These are phyloP conservation scores for Drosophila phalerata DNA, from an alignment of 2,888 invertebrate species.

Conservation along the genomic window DNA sequence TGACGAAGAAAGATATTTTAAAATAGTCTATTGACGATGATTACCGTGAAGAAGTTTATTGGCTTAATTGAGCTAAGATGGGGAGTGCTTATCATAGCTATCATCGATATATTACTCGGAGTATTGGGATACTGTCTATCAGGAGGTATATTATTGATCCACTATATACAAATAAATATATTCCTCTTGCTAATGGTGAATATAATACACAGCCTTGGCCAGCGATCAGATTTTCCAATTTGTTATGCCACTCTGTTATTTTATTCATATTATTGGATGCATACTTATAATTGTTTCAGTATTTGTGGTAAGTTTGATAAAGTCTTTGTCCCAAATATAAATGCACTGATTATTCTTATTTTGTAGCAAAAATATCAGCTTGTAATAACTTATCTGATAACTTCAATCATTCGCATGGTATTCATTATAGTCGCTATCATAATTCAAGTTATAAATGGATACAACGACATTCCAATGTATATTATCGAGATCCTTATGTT, in stretches of 20 bases:
- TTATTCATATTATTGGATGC: constrained; percentile 1
- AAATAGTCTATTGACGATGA: neutral
- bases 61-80: constrained; percentile 6
- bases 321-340: neutral
- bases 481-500: neutral
- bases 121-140: neutral
- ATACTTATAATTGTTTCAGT: constrained; percentile 9
- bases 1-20: neutral
- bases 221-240: neutral
- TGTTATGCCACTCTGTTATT: neutral
- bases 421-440: neutral
- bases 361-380: neutral
- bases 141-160: neutral
- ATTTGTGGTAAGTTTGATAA: constrained; percentile 7
- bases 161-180: neutral
- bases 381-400: constrained; percentile 1
- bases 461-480: neutral
- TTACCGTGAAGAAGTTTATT: constrained; percentile 5
- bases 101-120: neutral
- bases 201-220: neutral
- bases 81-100: constrained; percentile 9
- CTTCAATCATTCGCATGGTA: neutral
- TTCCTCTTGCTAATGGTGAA: neutral
- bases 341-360: neutral
- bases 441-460: neutral